Conservation (phyloP, 2,113 vertebrate species). For the Turnix velox region DNA sequence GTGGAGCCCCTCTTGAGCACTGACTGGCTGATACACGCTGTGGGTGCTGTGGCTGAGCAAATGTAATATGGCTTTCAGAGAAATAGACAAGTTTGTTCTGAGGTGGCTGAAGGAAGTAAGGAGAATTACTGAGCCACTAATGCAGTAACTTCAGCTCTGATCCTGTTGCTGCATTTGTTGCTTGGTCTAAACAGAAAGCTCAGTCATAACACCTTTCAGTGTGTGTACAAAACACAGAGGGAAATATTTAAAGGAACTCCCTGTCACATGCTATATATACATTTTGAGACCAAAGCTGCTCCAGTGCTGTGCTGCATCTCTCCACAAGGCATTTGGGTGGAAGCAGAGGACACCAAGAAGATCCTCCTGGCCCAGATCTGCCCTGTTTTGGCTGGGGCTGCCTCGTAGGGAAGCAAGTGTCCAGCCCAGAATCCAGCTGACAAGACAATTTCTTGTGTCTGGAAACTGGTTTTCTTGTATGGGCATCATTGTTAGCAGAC, state of each 20-base stretch:
- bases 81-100: background rate
- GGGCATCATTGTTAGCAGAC: background rate
- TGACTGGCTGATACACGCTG: rapidly evolving
- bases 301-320: background rate
- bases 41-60: rapidly evolving
- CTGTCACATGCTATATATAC: too few species aligned
- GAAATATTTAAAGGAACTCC: background rate
- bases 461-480: background rate
- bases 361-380: background rate
- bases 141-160: background rate
- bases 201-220: rapidly evolving
- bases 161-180: background rate
- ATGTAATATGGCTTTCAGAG: background rate
- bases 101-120: background rate
- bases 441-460: background rate
- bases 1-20: rapidly evolving
- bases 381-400: background rate
- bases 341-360: background rate
- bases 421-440: background rate
- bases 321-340: background rate
- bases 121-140: background rate
- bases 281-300: background rate
- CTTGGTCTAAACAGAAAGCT: background rate
- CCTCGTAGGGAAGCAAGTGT: background rate
- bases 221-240: background rate